Percentiles rank a stretch among this genome's conserved stretches.
Conservation (phyloP, 2,797 vertebrate genomes). For the Lepus oiostolus region DNA sequence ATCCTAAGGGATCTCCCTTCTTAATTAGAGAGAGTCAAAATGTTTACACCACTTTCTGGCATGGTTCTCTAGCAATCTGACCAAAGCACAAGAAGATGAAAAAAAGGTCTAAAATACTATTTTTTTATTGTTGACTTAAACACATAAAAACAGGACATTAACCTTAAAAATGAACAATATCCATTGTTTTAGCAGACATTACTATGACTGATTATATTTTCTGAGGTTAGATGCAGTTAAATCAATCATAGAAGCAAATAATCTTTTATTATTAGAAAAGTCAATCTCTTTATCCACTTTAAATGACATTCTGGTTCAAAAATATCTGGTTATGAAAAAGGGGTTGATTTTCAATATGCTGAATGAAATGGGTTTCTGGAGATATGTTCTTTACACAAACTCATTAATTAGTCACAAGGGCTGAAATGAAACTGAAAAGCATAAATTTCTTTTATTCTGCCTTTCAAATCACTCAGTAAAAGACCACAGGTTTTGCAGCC, state of each 20-base stretch:
- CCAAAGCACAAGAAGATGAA: constrained; percentile 44
- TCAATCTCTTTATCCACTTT: constrained; percentile 49
- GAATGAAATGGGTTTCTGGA: background rate
- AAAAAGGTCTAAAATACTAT: constrained; percentile 48
- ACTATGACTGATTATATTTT: constrained; percentile 24
- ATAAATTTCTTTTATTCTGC: constrained; percentile 50
- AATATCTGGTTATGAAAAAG: constrained; percentile 10
- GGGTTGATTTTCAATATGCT: constrained; percentile 33
- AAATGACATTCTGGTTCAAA: constrained; percentile 27
- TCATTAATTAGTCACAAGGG: constrained; percentile 36
- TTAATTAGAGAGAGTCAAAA: constrained; percentile 37
- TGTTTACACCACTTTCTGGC: constrained; percentile 63
- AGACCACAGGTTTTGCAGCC: constrained; percentile 10
- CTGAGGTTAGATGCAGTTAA: constrained; percentile 56
- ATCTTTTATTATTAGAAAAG: background rate
- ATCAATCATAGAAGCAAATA: constrained; percentile 34
- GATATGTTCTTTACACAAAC: background rate
- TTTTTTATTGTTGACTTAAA: constrained; percentile 59
- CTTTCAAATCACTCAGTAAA: constrained; percentile 60
- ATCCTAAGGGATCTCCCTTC: constrained; percentile 55
- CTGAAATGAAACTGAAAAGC: constrained; percentile 53
- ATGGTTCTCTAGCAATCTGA: constrained; percentile 24
- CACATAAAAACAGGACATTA: constrained; percentile 53
- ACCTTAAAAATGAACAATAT: background rate
- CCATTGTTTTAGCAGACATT: background rate